Percentiles rank a stretch among this genome's conserved stretches.
phyloP scores from a whole-genome alignment of 2,888 invertebrate species.

The Chrysina gloriosa region DNA sequence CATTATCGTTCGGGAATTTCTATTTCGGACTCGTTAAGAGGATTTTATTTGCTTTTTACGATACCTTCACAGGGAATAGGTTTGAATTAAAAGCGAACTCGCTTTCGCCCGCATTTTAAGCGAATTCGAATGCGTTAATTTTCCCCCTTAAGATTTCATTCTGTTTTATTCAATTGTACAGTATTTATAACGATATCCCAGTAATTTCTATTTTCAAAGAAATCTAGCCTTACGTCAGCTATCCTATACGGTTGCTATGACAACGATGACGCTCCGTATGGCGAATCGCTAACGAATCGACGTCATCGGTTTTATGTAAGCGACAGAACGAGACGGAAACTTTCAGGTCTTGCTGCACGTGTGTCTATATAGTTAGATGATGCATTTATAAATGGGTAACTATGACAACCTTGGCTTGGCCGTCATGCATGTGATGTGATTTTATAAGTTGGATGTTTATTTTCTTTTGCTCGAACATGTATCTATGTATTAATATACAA shows the following conservation, averaged over 20 bases:
- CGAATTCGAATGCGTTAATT: not conserved
- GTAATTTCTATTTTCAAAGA: constrained; percentile 51
- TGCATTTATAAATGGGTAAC: constrained; percentile 58
- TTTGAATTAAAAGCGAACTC: no score
- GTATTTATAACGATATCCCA: constrained; percentile 17
- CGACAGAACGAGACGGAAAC: constrained; percentile 31
- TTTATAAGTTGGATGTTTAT: constrained; percentile 34
- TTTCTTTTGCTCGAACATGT: constrained; percentile 25
- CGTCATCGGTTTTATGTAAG: constrained; percentile 49
- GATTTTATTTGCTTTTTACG: not conserved
- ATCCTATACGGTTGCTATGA: constrained; percentile 58
- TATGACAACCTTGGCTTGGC: constrained; percentile 56
- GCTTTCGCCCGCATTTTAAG: no score
- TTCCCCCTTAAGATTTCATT: not conserved
- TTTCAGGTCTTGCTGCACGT: constrained; percentile 11
- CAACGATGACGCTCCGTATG: constrained; percentile 60
- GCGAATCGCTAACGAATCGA: constrained; percentile 51
- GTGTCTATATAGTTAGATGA: constrained; percentile 44
- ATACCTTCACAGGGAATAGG: not conserved
- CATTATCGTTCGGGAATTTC: not conserved
- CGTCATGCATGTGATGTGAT: constrained; percentile 47
- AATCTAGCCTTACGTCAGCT: constrained; percentile 57
- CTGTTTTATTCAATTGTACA: constrained; percentile 7
- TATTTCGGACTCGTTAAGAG: not conserved
- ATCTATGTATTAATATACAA: no score